Conservation (phyloP, 2,113 vertebrate genomes). For the Gorsachius goisagi region DNA sequence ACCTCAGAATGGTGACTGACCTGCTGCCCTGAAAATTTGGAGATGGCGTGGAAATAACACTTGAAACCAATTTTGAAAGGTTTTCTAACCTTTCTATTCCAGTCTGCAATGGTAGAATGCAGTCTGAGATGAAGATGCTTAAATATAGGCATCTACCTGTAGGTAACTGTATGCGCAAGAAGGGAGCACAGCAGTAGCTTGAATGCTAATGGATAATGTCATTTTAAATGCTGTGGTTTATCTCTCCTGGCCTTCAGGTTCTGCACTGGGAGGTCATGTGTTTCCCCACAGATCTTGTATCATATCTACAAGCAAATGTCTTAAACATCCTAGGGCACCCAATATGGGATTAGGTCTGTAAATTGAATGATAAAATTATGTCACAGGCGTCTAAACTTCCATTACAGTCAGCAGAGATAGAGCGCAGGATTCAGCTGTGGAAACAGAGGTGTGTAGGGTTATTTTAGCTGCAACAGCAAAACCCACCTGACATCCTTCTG, state of each 20-base stretch:
- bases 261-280: background rate
- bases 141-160: background rate
- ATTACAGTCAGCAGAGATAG: background rate
- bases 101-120: background rate
- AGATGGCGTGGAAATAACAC: conserved; percentile 5
- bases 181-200: background rate
- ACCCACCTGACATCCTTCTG: background rate
- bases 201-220: background rate
- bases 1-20: background rate
- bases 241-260: background rate
- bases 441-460: background rate
- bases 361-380: background rate
- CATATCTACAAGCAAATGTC: background rate
- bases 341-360: background rate
- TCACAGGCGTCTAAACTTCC: background rate
- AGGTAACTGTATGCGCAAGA: background rate
- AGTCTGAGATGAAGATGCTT: background rate
- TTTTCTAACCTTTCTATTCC: background rate
- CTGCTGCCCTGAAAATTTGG: conserved; percentile 7
- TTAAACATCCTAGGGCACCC: background rate
- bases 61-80: background rate
- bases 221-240: background rate
- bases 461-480: background rate
- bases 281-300: background rate
- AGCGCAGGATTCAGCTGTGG: background rate